Evolutionary conservation across 2,888 invertebrate genomes (phyloP).

Genomic region (Dromius quadrimaculatus): DNA sequence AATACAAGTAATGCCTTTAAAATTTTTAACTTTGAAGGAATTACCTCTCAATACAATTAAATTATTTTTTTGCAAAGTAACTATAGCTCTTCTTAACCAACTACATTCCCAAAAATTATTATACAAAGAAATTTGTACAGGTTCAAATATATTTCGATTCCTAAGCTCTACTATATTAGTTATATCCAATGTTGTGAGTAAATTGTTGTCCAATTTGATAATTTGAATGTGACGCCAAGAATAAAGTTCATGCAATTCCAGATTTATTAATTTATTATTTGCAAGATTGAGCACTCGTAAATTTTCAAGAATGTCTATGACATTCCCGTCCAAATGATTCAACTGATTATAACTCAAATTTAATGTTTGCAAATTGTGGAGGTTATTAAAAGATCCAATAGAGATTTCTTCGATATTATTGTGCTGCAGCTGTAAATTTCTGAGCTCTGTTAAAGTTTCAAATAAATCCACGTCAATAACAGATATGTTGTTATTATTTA

Average conservation of each 20-base stretch:
- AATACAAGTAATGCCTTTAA: conserved; percentile 12
- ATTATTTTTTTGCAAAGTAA: conserved; percentile 21
- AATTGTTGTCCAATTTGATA: conserved; percentile 44
- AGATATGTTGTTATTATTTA: conserved; percentile 40
- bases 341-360: conserved; percentile 46
- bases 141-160: no score
- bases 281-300: conserved; percentile 45
- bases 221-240: conserved; percentile 14
- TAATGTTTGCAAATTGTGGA: conserved; percentile 27
- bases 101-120: conserved; percentile 51
- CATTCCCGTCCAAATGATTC: conserved; percentile 11
- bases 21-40: conserved; percentile 4
- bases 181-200: conserved; percentile 27
- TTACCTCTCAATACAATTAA: neutral
- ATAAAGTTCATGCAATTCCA: conserved; percentile 44
- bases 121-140: conserved; percentile 17
- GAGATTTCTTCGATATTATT: conserved; percentile 45
- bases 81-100: conserved; percentile 29
- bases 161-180: conserved; percentile 6
- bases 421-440: conserved; percentile 29
- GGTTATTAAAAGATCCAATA: conserved; percentile 30
- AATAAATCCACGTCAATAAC: conserved; percentile 42
- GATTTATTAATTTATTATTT: conserved; percentile 42
- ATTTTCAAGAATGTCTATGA: conserved; percentile 37
- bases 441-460: conserved; percentile 34